phyloP scores from a whole-genome alignment of 2,888 invertebrate genomes.

The Callyntrura sp. region DNA sequence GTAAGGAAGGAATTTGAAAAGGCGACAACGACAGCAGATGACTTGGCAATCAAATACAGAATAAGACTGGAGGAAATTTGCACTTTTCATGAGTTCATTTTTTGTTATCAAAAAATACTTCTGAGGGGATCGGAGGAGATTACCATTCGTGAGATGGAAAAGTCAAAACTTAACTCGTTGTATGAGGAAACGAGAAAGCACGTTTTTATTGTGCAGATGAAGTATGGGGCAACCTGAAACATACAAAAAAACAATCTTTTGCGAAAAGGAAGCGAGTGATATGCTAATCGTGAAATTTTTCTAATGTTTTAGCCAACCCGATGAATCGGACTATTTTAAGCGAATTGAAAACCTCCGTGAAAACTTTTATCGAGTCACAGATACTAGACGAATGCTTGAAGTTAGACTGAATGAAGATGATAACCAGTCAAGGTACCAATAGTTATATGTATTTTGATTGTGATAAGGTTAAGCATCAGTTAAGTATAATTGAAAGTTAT shows the following conservation, averaged over 20 bases:
- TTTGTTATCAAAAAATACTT: slow-evolving; percentile 80
- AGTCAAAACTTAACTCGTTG: slow-evolving; percentile 74
- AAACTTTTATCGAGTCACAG: slow-evolving; percentile 77
- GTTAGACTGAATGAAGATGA: slow-evolving; percentile 80
- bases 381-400: slow-evolving; percentile 77
- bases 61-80: slow-evolving; percentile 82
- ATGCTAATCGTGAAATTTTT: neutral
- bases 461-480: too few relatives aligned
- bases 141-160: slow-evolving; percentile 80
- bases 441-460: too few relatives aligned
- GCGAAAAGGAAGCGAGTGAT: neutral
- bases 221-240: slow-evolving; percentile 77
- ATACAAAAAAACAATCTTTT: too few relatives aligned
- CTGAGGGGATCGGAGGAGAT: slow-evolving; percentile 79
- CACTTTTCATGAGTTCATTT: slow-evolving; percentile 80
- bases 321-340: slow-evolving; percentile 75
- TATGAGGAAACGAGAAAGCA: slow-evolving; percentile 80
- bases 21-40: slow-evolving; percentile 68
- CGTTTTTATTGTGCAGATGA: slow-evolving; percentile 79
- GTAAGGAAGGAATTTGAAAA: slow-evolving; percentile 78
- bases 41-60: slow-evolving; percentile 75
- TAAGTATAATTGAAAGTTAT: too few relatives aligned
- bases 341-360: slow-evolving; percentile 79
- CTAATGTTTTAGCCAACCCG: slow-evolving; percentile 78
- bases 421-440: slow-evolving; percentile 75